These are phyloP conservation scores for Trissolcus brochymenae DNA, from an alignment of 2,888 invertebrate genomes.

Conservation along the genomic window DNA sequence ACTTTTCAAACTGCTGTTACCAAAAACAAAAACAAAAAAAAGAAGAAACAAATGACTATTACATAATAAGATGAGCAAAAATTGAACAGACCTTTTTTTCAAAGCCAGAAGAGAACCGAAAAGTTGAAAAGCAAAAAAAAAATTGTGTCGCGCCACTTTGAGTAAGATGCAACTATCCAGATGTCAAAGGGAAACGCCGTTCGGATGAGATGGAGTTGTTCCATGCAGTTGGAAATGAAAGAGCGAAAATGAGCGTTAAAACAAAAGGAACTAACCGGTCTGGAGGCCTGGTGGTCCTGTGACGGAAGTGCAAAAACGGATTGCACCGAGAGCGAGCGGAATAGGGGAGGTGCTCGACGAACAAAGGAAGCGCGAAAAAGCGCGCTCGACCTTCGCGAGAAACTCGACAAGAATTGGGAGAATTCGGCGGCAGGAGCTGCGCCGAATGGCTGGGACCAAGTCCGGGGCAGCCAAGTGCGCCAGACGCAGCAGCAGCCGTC, in stretches of 20 bases:
- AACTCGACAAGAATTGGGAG: constrained; percentile 22
- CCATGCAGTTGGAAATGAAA: background rate
- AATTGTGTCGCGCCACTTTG: too few relatives aligned
- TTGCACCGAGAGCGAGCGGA: constrained; percentile 10
- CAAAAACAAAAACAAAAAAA: too few relatives aligned
- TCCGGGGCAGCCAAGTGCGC: constrained; percentile 21
- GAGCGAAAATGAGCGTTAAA: background rate
- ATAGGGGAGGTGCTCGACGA: background rate
- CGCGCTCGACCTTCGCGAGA: constrained; percentile 25
- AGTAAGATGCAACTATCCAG: too few relatives aligned
- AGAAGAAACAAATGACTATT: too few relatives aligned
- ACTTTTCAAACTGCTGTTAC: too few relatives aligned
- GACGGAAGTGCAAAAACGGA: constrained; percentile 36
- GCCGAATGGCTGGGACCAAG: constrained; percentile 36
- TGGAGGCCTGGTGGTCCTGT: constrained; percentile 22
- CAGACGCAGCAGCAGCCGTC: constrained; percentile 65
- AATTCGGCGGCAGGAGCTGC: constrained; percentile 34
- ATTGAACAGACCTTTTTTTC: too few relatives aligned
- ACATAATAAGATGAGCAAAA: too few relatives aligned
- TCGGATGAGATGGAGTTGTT: too few relatives aligned
- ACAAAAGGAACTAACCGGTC: constrained; percentile 7
- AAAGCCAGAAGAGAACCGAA: too few relatives aligned
- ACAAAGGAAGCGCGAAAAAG: constrained; percentile 6
- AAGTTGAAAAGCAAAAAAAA: too few relatives aligned
- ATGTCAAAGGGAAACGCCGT: too few relatives aligned